These are phyloP conservation scores for Podabrus alpinus DNA, from an alignment of 2,888 invertebrate species.

Conservation along the genomic window DNA sequence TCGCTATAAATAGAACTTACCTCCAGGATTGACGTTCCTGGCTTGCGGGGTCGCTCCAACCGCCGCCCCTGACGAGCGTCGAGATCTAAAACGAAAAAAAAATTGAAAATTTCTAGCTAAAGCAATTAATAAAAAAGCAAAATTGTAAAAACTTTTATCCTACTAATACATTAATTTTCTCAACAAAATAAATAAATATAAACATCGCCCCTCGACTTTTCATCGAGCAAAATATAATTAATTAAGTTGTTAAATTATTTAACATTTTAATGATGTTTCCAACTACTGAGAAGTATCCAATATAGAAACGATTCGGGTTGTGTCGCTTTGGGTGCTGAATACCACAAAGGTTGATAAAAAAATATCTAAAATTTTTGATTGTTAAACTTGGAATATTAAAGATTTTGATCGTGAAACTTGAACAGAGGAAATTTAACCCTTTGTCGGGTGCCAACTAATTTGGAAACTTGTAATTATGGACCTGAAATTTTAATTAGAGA, in stretches of 20 bases:
- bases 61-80: constrained; percentile 76
- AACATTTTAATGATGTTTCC: too few relatives aligned
- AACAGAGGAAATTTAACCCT: not conserved
- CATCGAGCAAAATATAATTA: too few relatives aligned
- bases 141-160: not conserved
- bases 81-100: constrained; percentile 64
- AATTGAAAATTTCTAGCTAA: not conserved
- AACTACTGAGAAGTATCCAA: too few relatives aligned
- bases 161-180: not conserved
- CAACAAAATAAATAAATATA: too few relatives aligned
- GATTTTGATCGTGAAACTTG: not conserved
- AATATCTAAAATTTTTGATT: too few relatives aligned
- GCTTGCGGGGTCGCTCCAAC: constrained; percentile 74
- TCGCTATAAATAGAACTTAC: constrained; percentile 54
- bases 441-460: not conserved
- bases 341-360: too few relatives aligned
- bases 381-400: not conserved
- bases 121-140: not conserved
- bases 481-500: not conserved
- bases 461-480: not conserved
- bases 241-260: too few relatives aligned
- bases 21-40: constrained; percentile 74
- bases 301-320: too few relatives aligned
- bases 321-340: too few relatives aligned
- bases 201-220: not conserved